Evolutionary conservation across 30 jellyfish, hydroid and myxozoan species (phyloP).

Genomic region (Aurelia coerulea): DNA sequence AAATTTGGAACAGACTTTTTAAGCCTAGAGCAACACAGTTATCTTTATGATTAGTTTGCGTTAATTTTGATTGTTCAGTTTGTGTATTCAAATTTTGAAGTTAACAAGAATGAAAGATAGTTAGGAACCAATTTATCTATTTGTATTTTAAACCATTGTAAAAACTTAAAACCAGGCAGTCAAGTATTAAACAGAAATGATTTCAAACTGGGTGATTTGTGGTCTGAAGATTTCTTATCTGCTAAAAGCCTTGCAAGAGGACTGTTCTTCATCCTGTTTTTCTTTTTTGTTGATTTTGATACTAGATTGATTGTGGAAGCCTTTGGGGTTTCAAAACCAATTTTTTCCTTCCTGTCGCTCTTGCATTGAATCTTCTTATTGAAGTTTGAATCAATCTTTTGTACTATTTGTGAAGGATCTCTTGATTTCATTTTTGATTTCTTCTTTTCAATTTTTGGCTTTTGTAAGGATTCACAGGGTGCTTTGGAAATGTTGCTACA

Average conservation of each 20-base stretch:
- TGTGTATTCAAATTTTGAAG: too few relatives aligned
- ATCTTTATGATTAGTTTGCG: too few relatives aligned
- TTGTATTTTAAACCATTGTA: too few relatives aligned
- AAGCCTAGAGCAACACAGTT: too few relatives aligned
- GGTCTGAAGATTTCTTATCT: slow-evolving; percentile 4
- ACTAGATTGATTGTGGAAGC: too few relatives aligned
- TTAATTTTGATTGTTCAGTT: too few relatives aligned
- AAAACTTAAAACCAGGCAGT: neutral
- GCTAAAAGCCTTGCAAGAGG: slow-evolving; percentile 45
- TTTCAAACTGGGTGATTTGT: slow-evolving; percentile 31
- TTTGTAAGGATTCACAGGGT: slow-evolving; percentile 8
- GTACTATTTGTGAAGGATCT: too few relatives aligned
- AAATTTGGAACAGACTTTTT: too few relatives aligned
- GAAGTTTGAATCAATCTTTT: neutral
- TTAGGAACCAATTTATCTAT: too few relatives aligned
- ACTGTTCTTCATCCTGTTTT: slow-evolving; percentile 15
- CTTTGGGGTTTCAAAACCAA: slow-evolving; percentile 29
- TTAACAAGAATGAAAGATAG: too few relatives aligned
- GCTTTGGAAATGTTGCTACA: slow-evolving; percentile 2
- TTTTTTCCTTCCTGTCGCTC: neutral
- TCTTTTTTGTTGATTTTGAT: slow-evolving; percentile 14
- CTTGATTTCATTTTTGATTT: neutral
- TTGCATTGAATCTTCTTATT: neutral
- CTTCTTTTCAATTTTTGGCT: neutral
- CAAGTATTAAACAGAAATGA: slow-evolving; percentile 24